These are phyloP conservation scores for Agriopis marginaria DNA, from an alignment of 2,888 invertebrate species.

Conservation along the genomic window DNA sequence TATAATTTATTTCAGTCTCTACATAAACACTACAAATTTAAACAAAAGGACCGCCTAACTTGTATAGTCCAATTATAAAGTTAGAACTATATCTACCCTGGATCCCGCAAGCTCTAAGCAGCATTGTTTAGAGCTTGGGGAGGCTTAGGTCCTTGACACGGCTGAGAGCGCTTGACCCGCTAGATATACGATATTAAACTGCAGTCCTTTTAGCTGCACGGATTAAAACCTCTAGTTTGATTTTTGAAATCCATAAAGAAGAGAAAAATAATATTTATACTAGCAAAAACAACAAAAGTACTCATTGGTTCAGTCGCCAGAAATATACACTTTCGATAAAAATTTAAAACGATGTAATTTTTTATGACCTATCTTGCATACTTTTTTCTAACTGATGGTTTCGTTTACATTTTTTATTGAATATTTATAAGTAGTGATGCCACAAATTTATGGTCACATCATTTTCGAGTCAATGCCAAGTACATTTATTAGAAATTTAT, in stretches of 20 bases:
- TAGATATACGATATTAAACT: slow-evolving; percentile 47
- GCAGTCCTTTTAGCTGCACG: slow-evolving; percentile 37
- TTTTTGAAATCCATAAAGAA: too few relatives aligned
- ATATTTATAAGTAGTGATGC: too few relatives aligned
- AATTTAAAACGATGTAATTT: too few relatives aligned
- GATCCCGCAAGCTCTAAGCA: slow-evolving; percentile 16
- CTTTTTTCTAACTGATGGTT: too few relatives aligned
- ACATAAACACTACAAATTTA: slow-evolving; percentile 1
- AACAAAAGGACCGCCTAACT: slow-evolving; percentile 5
- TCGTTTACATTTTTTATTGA: too few relatives aligned
- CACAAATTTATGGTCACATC: too few relatives aligned
- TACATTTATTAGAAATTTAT: too few relatives aligned
- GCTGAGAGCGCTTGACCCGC: slow-evolving; percentile 47
- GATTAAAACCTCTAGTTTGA: not conserved
- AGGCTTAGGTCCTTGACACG: slow-evolving; percentile 50
- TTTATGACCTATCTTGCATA: too few relatives aligned
- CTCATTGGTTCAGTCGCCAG: not conserved
- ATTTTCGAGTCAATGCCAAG: too few relatives aligned
- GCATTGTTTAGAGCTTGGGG: slow-evolving; percentile 27
- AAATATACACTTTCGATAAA: too few relatives aligned
- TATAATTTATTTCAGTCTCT: not conserved
- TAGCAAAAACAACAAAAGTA: not conserved
- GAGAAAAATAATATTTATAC: too few relatives aligned
- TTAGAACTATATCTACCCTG: slow-evolving; percentile 1
- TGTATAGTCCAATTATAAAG: slow-evolving; percentile 23